Conservation (phyloP, 2,888 invertebrate species). For the Altica lythri region DNA sequence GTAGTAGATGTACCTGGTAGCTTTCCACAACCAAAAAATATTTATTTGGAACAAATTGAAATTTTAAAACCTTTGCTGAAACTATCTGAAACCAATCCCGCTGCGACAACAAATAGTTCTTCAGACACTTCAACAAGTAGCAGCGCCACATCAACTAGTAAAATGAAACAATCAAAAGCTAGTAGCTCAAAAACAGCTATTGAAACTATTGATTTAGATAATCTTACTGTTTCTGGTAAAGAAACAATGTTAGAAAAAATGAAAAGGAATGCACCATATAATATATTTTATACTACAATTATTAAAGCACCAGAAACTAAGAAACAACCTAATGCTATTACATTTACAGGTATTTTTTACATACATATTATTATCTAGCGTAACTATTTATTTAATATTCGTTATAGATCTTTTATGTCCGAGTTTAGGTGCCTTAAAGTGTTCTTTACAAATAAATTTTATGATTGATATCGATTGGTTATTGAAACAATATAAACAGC, state of each 20-base stretch:
- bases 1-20: constrained; percentile 62
- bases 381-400: constrained; percentile 19
- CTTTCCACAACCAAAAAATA: constrained; percentile 58
- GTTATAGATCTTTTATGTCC: constrained; percentile 75
- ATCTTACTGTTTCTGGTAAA: too few species aligned
- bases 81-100: neutral
- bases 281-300: constrained; percentile 77
- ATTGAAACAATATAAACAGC: constrained; percentile 80
- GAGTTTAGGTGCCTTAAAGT: constrained; percentile 75
- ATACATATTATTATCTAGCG: neutral
- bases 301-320: constrained; percentile 68
- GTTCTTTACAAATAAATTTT: constrained; percentile 87
- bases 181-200: too few species aligned
- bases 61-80: constrained; percentile 52
- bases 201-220: too few species aligned
- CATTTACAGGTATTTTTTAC: constrained; percentile 64
- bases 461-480: constrained; percentile 93
- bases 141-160: too few species aligned
- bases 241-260: constrained; percentile 71
- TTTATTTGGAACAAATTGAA: constrained; percentile 68
- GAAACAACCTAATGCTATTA: constrained; percentile 67
- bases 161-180: neutral
- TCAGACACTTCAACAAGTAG: too few species aligned
- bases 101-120: too few species aligned
- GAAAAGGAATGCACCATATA: constrained; percentile 70